phyloP scores from a whole-genome alignment of 2,797 vertebrate species.

The Galagoides demidoff region DNA sequence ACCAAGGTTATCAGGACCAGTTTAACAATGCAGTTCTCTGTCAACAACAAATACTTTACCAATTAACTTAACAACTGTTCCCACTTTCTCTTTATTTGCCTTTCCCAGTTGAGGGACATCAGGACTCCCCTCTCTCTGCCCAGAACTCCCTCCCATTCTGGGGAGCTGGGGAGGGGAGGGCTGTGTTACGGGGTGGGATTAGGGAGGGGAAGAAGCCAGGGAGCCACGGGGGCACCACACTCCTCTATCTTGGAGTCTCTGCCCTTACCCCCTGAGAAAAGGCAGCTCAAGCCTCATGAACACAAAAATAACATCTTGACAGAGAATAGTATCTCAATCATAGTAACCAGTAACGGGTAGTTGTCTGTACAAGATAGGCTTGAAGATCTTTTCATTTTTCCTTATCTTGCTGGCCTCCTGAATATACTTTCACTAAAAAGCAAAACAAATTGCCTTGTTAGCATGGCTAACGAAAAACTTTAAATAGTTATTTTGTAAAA shows the following conservation, averaged over 20 bases:
- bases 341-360: background rate
- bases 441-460: background rate
- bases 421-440: background rate
- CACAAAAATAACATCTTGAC: background rate
- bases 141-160: background rate
- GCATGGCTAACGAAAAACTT: background rate
- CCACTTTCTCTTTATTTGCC: background rate
- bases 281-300: background rate
- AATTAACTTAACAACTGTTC: background rate
- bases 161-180: background rate
- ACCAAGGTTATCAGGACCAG: background rate
- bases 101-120: background rate
- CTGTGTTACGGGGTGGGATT: background rate
- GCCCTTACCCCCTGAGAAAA: background rate
- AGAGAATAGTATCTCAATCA: background rate
- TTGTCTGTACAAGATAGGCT: background rate
- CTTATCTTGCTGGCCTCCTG: background rate
- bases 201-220: too few relatives aligned
- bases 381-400: background rate
- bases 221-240: too few relatives aligned
- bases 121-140: background rate
- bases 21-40: background rate
- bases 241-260: background rate
- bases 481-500: background rate
- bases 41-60: background rate